Evolutionary conservation across 2,888 invertebrate species (phyloP).

Genomic region (Drosophila longiperda): DNA sequence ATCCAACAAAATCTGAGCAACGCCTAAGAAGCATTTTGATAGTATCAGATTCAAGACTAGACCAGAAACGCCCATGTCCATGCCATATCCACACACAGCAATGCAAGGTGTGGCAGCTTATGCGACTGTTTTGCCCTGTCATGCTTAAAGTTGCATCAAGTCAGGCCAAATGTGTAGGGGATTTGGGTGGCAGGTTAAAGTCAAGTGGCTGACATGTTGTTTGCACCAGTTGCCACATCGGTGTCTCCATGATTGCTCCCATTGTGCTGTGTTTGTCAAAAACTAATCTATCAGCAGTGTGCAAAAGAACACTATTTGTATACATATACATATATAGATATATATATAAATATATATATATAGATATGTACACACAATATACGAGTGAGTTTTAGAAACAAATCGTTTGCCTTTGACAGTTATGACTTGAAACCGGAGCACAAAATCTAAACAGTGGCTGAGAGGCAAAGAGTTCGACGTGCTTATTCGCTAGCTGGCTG

Average conservation of each 20-base stretch:
- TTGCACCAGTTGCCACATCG: constrained; percentile 27
- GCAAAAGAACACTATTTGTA: constrained; percentile 23
- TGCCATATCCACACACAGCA: constrained; percentile 8
- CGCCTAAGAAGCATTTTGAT: constrained; percentile 44
- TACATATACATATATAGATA: not conserved
- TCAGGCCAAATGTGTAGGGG: too few relatives aligned
- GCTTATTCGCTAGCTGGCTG: constrained; percentile 32
- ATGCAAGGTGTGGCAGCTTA: constrained; percentile 29
- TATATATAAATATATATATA: not conserved
- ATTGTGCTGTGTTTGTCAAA: constrained; percentile 40
- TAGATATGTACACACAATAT: not conserved
- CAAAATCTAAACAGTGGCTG: constrained; percentile 7
- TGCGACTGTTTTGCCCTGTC: constrained; percentile 38
- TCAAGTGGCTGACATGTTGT: constrained; percentile 51
- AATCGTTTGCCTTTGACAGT: constrained; percentile 53
- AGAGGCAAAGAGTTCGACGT: constrained; percentile 19
- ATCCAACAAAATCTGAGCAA: constrained; percentile 18
- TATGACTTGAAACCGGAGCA: constrained; percentile 48
- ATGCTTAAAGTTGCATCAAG: constrained; percentile 20
- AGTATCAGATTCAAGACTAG: constrained; percentile 45
- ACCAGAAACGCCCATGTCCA: constrained; percentile 10
- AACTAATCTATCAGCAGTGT: constrained; percentile 62
- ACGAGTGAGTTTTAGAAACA: not conserved
- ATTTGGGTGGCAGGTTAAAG: not conserved
- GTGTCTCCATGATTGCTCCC: constrained; percentile 26